Evolutionary conservation across 2,113 vertebrate genomes (phyloP).

Genomic region (Calidris pygmaea): DNA sequence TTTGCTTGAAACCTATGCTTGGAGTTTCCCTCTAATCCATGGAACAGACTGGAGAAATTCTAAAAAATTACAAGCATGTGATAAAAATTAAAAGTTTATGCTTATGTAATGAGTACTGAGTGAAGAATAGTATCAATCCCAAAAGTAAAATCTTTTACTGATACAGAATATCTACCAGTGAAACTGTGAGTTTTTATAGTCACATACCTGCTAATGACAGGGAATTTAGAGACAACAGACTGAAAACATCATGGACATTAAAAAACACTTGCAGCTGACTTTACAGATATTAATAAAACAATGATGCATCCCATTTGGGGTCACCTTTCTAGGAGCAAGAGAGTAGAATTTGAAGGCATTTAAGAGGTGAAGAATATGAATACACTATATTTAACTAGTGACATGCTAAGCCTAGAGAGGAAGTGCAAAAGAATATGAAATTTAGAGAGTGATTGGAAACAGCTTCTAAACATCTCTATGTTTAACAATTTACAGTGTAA

Average conservation of each 20-base stretch:
- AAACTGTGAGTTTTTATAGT: background rate
- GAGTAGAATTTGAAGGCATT: background rate
- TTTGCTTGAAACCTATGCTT: background rate
- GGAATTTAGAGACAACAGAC: slow-evolving; percentile 29
- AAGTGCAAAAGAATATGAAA: background rate
- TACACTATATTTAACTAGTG: background rate
- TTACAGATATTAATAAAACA: slow-evolving; percentile 23
- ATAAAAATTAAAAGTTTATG: slow-evolving; percentile 1
- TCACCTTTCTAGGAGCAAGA: slow-evolving; percentile 30
- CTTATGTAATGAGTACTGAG: background rate
- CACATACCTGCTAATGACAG: slow-evolving; percentile 3
- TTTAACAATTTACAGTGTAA: background rate
- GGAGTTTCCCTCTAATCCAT: background rate
- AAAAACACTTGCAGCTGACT: slow-evolving; percentile 44
- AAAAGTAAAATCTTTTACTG: slow-evolving; percentile 21
- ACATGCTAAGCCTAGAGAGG: background rate
- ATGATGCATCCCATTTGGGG: background rate
- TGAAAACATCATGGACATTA: slow-evolving; percentile 21
- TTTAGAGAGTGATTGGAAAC: background rate
- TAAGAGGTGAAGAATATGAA: background rate
- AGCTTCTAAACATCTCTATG: background rate
- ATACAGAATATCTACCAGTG: background rate
- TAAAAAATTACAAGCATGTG: background rate
- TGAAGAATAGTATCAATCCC: background rate
- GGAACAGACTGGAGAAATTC: background rate